Evolutionary conservation across 2,113 vertebrate genomes (phyloP), one percentile per base, ranked within the genome.

Genomic region (Pholis gunnellus): DNA sequence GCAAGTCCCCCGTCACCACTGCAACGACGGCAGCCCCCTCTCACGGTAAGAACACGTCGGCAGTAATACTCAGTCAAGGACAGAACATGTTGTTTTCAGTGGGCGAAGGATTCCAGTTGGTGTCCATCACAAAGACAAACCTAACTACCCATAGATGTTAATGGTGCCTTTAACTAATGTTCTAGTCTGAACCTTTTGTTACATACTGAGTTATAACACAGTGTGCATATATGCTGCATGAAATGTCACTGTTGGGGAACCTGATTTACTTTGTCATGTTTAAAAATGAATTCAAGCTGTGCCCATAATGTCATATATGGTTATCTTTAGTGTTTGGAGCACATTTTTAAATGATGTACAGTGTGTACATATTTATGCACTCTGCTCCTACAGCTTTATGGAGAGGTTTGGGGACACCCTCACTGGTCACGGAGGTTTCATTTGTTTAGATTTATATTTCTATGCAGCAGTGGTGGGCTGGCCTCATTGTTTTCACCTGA

Each of bases 1-100:
- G 96, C 80, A 96, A 97, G 65, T 95, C 97, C 17, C 95, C 96
- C 1, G 91, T 96, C 42, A 93, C 95, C 9, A 92, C 96, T 0
- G 91, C 95, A 67, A 89, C 95, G 5, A 92, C 96, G 42, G 93
- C 95, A 52, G 86, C 96, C 48, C 88, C 95, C 65, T 93, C 95
- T 64, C 96, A 97, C 82, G 96, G 97, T 97, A 95, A 94, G 94
- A 88, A 1, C n/a, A 70, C 60, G 78, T 56, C 3, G 54, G 56
- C 22, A 8, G 2, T 40, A 38, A 4, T 6, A 27, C 59, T 71
- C 36, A 22, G 40, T 40, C 50, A 36, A 76, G 20, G 59, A 65
- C 31, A 78, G 38, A 5, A 8, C 9, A 13, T 54, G 65, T 64
- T 48, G 13, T 70, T 64, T 70, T 60, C 9, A n/a, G 17, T 63